Base-by-base conservation (phyloP, 2,113 vertebrate genomes). In the Passer domesticus region DNA sequence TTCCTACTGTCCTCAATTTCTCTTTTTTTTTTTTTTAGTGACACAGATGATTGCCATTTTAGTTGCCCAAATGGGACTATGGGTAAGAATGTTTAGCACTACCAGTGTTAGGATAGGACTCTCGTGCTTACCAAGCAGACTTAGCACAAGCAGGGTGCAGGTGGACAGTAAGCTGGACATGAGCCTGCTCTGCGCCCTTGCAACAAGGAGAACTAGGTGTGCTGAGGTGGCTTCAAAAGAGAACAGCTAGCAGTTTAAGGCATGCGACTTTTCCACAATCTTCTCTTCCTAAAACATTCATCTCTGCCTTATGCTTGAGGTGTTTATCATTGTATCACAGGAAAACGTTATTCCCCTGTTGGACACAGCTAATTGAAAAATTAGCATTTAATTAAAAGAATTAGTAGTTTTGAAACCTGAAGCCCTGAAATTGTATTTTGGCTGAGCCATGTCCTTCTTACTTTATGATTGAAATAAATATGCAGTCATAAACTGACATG, bases 1-100 rank as follows among this genome's bases (percentile, higher is more conserved):
- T 25, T 31, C 14, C 15, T 10, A 10, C 25, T 25, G 4, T 56
- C 4, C 25, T 50, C 18, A 60, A 16, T 19, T 13, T 43, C 2
- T 20, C 18, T 21, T 28, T 15, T 33, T 50, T 28, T 15, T 33
- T 50, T 66, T 72, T 31, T 53, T 66, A n/a, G 6, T 31, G 81
- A 75, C 70, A 76, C 46, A 93, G 91, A 73, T 96, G 47, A 64
- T 96, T 82, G 87, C 95, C 30, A 46, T 95, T 95, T 92, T 88
- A 66, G 27, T 92, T 89, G 50, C 82, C 56, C 11, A 33, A 72
- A 63, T 90, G 66, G 63, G 69, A 67, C 49, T 92, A 10, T 66
- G 90, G 76, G 91, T 97, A 92, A 89, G 52, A 82, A 43, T 58
- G 21, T 37, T 70, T 66, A 52, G 20, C 23, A 25, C 9, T 11